These are phyloP conservation scores for Thymelicus lineola DNA, from an alignment of 2,888 invertebrate genomes.

Conservation along the genomic window DNA sequence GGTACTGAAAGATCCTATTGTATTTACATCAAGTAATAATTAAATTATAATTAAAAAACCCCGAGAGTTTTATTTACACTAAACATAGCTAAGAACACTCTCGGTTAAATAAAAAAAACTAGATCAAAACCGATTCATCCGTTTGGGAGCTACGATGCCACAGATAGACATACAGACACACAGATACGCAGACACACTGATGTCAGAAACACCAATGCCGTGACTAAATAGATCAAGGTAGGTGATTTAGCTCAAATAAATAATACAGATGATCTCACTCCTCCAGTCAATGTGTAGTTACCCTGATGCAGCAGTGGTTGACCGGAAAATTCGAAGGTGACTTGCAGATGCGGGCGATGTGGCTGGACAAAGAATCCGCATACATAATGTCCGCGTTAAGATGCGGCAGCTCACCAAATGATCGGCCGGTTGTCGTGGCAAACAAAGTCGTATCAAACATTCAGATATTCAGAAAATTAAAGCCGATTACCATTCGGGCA, in stretches of 20 bases:
- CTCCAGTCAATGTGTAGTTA: constrained; percentile 6
- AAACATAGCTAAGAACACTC: too few relatives aligned
- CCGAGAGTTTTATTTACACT: too few relatives aligned
- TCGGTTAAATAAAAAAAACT: too few relatives aligned
- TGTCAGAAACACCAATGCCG: too few relatives aligned
- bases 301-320: constrained; percentile 41
- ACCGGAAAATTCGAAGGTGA: constrained; percentile 65
- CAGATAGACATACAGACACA: too few relatives aligned
- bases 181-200: too few relatives aligned
- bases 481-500: background rate
- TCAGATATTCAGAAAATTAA: constrained; percentile 19
- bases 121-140: too few relatives aligned
- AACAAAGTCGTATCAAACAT: constrained; percentile 24
- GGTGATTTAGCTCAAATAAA: background rate
- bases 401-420: constrained; percentile 38
- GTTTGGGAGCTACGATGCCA: too few relatives aligned
- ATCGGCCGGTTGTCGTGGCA: constrained; percentile 11
- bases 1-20: too few relatives aligned
- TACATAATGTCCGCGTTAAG: constrained; percentile 51
- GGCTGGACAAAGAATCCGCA: constrained; percentile 50
- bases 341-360: constrained; percentile 55
- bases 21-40: too few relatives aligned
- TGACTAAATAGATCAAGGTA: too few relatives aligned
- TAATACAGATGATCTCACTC: background rate
- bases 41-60: too few relatives aligned